Percentiles rank a stretch among this genome's conserved stretches.
phyloP scores from a whole-genome alignment of 2,888 invertebrate species.

The Apamea monoglypha region DNA sequence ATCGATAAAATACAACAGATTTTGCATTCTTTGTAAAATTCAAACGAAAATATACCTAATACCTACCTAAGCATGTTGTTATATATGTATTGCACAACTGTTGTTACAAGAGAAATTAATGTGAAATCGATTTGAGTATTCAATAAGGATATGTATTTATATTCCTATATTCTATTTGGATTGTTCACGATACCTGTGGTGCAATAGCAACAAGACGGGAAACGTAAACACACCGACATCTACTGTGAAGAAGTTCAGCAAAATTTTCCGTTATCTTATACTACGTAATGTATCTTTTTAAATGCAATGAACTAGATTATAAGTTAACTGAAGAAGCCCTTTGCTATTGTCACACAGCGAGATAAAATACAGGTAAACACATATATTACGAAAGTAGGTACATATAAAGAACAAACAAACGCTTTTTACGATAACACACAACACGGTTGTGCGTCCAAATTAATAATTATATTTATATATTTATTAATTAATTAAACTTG shows the following conservation, averaged over 20 bases:
- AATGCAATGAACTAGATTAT: conserved; percentile 86
- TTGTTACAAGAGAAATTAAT: conserved; percentile 84
- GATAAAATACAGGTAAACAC: conserved; percentile 83
- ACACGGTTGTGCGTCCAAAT: conserved; percentile 87
- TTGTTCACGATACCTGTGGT: conserved; percentile 82
- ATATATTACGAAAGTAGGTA: conserved; percentile 82
- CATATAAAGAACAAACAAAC: conserved; percentile 88
- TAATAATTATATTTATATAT: conserved; percentile 80
- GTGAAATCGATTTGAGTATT: conserved; percentile 89
- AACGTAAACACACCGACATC: conserved; percentile 71
- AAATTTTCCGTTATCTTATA: conserved; percentile 78
- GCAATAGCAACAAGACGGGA: conserved; percentile 83
- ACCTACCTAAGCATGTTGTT: conserved; percentile 89
- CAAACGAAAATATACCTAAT: conserved; percentile 89
- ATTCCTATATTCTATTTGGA: conserved; percentile 86
- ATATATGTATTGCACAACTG: conserved; percentile 89
- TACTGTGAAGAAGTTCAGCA: conserved; percentile 79
- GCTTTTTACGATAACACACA: conserved; percentile 86
- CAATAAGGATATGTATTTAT: conserved; percentile 88
- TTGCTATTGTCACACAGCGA: conserved; percentile 87
- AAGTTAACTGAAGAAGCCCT: conserved; percentile 77
- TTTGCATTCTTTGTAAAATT: conserved; percentile 87
- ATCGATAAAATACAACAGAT: conserved; percentile 89
- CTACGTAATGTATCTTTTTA: conserved; percentile 85
- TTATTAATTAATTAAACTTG: conserved; percentile 78